phyloP scores from a whole-genome alignment of 2,888 invertebrate species.

The Seira ritae region DNA sequence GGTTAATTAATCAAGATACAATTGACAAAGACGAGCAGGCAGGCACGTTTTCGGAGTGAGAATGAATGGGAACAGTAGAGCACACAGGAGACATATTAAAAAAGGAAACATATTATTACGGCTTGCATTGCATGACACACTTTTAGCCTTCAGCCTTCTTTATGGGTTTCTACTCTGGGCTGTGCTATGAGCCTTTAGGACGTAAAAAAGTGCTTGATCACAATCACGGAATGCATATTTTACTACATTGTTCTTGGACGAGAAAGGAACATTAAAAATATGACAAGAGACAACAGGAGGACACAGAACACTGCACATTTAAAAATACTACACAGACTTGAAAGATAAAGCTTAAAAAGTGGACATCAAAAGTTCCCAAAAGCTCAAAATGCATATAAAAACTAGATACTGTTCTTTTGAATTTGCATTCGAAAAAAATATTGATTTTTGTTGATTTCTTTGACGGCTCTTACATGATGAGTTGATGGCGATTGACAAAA shows the following conservation, averaged over 20 bases:
- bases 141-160: slow-evolving; percentile 1
- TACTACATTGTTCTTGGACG: not conserved
- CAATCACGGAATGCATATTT: slow-evolving; percentile 22
- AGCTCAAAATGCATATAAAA: not conserved
- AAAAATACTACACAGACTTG: too few relatives aligned
- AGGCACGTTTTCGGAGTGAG: slow-evolving; percentile 27
- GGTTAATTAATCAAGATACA: slow-evolving; percentile 56
- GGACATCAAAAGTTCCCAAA: not conserved
- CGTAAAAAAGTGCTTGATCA: slow-evolving; percentile 17
- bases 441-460: not conserved
- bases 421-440: slow-evolving; percentile 37
- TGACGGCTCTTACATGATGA: slow-evolving; percentile 72
- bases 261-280: not conserved
- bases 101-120: slow-evolving; percentile 21
- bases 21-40: slow-evolving; percentile 40
- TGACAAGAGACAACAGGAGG: slow-evolving; percentile 3
- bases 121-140: slow-evolving; percentile 28
- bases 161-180: not conserved
- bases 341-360: not conserved
- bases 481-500: slow-evolving; percentile 73
- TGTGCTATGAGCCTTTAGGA: not conserved
- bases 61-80: slow-evolving; percentile 42
- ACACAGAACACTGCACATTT: not conserved
- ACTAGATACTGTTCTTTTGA: slow-evolving; percentile 13
- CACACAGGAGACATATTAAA: slow-evolving; percentile 18